phyloP scores from a whole-genome alignment of 2,797 vertebrate species.

The Columba guinea region DNA sequence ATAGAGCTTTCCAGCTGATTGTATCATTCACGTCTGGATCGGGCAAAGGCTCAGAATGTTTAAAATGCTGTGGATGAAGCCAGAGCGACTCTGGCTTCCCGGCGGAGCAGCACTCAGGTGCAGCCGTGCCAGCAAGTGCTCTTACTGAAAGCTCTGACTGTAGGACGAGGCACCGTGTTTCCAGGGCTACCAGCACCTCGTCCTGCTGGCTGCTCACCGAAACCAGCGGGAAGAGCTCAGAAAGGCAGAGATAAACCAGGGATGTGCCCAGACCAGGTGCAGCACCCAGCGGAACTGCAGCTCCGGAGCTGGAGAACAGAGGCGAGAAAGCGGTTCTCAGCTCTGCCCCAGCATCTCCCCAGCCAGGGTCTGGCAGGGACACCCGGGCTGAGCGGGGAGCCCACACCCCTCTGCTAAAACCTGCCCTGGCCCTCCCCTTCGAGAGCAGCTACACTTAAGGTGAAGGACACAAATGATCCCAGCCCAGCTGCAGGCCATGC shows the following conservation, averaged over 20 bases:
- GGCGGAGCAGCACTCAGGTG: not conserved
- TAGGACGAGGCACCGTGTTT: not conserved
- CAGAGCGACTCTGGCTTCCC: rapidly evolving
- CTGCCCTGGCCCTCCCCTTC: not conserved
- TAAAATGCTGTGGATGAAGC: not conserved
- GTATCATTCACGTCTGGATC: not conserved
- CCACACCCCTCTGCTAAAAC: too few relatives aligned
- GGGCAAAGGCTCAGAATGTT: not conserved
- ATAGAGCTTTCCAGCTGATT: constrained; percentile 9
- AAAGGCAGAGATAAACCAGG: not conserved
- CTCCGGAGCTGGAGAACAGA: not conserved
- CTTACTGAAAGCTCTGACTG: not conserved
- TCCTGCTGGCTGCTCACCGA: not conserved
- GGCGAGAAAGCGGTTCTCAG: rapidly evolving
- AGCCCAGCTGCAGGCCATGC: not conserved
- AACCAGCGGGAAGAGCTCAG: not conserved
- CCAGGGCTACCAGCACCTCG: constrained; percentile 36
- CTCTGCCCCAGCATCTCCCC: too few relatives aligned
- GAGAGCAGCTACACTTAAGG: not conserved
- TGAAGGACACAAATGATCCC: not conserved
- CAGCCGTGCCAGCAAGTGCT: not conserved
- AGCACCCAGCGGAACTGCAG: not conserved
- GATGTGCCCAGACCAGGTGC: not conserved
- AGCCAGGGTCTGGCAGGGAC: too few relatives aligned
- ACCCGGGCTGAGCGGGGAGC: too few relatives aligned